A percentile compares a stretch with the other conserved stretches of the same genome.
These are phyloP conservation scores for Ptychochromis oligacanthus DNA, from an alignment of 2,113 vertebrate species.

Conservation along the genomic window DNA sequence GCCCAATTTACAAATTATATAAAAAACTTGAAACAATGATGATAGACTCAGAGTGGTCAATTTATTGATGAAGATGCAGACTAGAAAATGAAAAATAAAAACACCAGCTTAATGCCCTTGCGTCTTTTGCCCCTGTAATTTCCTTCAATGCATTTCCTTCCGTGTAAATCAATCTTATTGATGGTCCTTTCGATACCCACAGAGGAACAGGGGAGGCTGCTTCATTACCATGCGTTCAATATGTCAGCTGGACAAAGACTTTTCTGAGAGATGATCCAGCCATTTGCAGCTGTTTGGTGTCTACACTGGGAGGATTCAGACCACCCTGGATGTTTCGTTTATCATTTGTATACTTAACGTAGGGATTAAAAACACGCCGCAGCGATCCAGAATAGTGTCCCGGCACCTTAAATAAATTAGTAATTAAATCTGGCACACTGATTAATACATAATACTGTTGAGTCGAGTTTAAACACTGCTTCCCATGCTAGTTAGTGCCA, in stretches of 20 bases:
- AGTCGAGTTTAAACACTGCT: too few species aligned
- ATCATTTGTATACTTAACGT: neutral
- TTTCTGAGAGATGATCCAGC: slow-evolving; percentile 8
- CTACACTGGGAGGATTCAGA: neutral
- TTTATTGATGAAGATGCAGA: neutral
- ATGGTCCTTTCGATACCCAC: neutral
- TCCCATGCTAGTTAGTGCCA: too few species aligned
- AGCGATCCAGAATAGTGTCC: too few species aligned
- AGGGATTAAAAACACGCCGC: neutral
- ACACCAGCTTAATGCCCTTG: slow-evolving; percentile 5
- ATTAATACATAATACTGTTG: too few species aligned
- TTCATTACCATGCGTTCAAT: slow-evolving; percentile 18
- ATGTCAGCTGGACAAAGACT: slow-evolving; percentile 34
- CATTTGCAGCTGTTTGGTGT: neutral
- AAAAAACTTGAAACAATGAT: neutral
- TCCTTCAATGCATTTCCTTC: slow-evolving; percentile 10
- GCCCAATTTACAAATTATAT: neutral
- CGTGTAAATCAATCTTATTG: slow-evolving; percentile 34
- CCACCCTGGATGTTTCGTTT: neutral
- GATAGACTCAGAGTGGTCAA: neutral
- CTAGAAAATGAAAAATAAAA: neutral
- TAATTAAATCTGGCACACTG: too few species aligned
- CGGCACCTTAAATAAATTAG: too few species aligned
- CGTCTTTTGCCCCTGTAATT: slow-evolving; percentile 38
- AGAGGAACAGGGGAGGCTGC: neutral